Base-by-base conservation (phyloP, 2,888 invertebrate species). In the Thumatha senex region DNA sequence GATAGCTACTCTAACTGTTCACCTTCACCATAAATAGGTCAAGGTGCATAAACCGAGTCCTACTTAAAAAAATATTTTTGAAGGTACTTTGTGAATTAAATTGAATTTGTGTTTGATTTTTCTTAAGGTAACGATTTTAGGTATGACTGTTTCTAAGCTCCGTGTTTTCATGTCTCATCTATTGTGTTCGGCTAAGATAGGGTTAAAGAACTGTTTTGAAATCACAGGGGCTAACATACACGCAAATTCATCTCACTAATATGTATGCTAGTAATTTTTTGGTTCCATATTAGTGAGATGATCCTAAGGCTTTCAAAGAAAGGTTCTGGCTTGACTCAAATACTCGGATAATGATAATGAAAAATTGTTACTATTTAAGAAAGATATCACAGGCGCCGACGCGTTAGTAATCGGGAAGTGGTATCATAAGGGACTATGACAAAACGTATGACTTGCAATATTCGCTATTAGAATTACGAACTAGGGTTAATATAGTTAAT, bases 401-500 rank as follows among this genome's bases (percentile, higher is more conserved):
- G 56, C 58, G 53, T 66, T 56, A 61, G 62, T 61, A 63, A 70
- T 72, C 64, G 66, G 68, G 66, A 74, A 64, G 66, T 67, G 54
- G 58, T 57, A 56, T 63, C 61, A 70, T 61, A 61, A 62, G 64
- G 60, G 62, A 55, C 66, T 61, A 60, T 61, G 63, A 65, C 63
- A 63, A 65, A 67, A 70, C 67, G 58, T 63, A 70, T 90, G 89
- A 90, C 89, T 90, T 89, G 89, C 89, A 72, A 74, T 75, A 79
- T 86, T 80, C 70, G 69, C 72, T 67, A 76, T 73, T 74, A 70
- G 73, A 76, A 78, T 78, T 76, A 78, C 76, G 74, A 76, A 84
- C 82, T 78, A 83, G 88, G 90, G 90, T 89, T 90, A 91, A 90
- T 82, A 82, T 75, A 84, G 82, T 86, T 89, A 89, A 90, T 88